Base-by-base conservation (phyloP, 2,888 invertebrate genomes). In the Eurytoma californica region DNA sequence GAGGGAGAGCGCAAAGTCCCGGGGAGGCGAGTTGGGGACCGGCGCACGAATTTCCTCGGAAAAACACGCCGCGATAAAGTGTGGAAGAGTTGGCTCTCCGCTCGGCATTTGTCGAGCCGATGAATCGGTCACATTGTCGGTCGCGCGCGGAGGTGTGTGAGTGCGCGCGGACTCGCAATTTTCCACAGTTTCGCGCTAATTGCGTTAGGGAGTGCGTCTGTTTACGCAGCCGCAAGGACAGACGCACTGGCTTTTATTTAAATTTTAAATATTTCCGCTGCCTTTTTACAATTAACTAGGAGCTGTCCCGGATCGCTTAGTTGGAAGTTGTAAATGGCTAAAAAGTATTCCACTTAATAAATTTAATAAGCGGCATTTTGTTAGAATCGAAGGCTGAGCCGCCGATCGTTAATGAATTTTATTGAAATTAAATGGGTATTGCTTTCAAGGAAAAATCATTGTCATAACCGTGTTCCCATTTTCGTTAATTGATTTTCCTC, bases 31-130 rank as follows among this genome's bases (percentile, higher is more conserved):
- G 65, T 1, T 28, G 49, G 13, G 30, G 14, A 30, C 55, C 5
- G 53, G 24, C n/a, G 24, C 24, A 47, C 63, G 39, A 70, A 63
- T 53, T 63, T 61, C 30, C 30, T 63, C 14, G 72, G 72, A 72
- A 72, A 53, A 53, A 63, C 18, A 61, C 72, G 63, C 28, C 14
- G 49, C 30, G 72, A 53, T 63, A 72, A 72, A 63, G 39, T 39
- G 5, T 39, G 5, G 39, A 39, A 39, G 39, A 39, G 39, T 39
- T 39, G 3, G 39, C 39, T 2, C 7, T 39, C 39, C 7, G 39
- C 39, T 39, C 39, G n/a, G 13, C 39, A n/a, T 61, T 39, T 9
- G 12, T 3, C 30, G 16, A 12, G 9, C 30, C 63, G 30, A 63
- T 63, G 61, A 63, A 47, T 63, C 39, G 39, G 39, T 39, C 63